Evolutionary conservation across 1,140 invertebrate species (phyloP).

Genomic region (Cotesia glomerata): DNA sequence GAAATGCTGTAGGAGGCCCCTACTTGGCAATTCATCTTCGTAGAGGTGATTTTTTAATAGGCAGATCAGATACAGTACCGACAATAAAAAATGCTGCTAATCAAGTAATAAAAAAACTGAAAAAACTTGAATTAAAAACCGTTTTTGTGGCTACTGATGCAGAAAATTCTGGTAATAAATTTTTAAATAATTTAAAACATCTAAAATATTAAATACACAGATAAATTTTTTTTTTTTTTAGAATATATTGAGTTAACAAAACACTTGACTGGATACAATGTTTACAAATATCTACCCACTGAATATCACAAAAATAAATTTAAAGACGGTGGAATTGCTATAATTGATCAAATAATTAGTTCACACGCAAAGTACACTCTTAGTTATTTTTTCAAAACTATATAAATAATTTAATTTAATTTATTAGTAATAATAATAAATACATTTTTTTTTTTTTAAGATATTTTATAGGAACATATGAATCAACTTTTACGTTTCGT

Average conservation of each 20-base stretch:
- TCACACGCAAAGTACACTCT: conserved; percentile 74
- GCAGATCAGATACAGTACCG: conserved; percentile 74
- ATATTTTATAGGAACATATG: conserved; percentile 89
- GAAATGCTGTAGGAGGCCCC: conserved; percentile 71
- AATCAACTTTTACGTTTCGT: conserved; percentile 94
- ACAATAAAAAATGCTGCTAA: conserved; percentile 72
- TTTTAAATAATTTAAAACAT: too few relatives aligned
- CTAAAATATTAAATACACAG: too few relatives aligned
- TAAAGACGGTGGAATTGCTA: conserved; percentile 88
- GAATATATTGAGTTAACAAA: conserved; percentile 65
- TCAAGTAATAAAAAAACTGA: conserved; percentile 72
- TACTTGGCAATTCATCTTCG: conserved; percentile 85
- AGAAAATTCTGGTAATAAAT: conserved; percentile 52
- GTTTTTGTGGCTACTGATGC: conserved; percentile 89
- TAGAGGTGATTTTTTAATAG: conserved; percentile 80
- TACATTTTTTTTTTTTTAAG: conserved; percentile 46
- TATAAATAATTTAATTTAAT: too few relatives aligned
- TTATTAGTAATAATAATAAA: too few relatives aligned
- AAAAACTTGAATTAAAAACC: conserved; percentile 67
- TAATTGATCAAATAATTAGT: conserved; percentile 96
- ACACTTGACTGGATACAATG: conserved; percentile 58
- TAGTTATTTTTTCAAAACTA: neutral
- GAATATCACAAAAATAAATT: conserved; percentile 61
- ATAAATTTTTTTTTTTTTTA: conserved; percentile 36
- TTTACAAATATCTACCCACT: conserved; percentile 64